A percentile compares a stretch with the other conserved stretches of the same genome.
phyloP scores from a whole-genome alignment of 2,797 vertebrate genomes.

The Channallabes apus region DNA sequence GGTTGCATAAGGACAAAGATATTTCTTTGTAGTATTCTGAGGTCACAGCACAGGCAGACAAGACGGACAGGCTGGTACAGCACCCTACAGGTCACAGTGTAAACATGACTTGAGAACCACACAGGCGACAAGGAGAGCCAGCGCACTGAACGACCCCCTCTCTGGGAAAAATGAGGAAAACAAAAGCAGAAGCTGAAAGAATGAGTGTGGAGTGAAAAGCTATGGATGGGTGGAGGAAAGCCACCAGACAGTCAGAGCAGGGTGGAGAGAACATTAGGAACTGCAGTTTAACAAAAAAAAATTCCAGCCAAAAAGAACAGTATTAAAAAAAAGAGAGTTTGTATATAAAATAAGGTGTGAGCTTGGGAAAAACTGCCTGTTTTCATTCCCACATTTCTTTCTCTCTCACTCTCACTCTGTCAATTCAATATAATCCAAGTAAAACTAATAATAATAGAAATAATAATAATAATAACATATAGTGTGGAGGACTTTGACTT shows the following conservation, averaged over 20 bases:
- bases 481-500: neutral
- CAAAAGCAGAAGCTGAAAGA: constrained; percentile 66
- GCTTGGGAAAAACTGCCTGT: constrained; percentile 65
- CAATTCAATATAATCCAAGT: neutral
- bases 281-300: constrained; percentile 66
- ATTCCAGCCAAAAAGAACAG: constrained; percentile 50
- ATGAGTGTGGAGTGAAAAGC: constrained; percentile 75
- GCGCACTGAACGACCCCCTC: constrained; percentile 61
- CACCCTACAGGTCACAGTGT: constrained; percentile 29
- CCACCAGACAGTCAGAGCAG: constrained; percentile 17
- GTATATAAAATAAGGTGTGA: constrained; percentile 58
- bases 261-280: constrained; percentile 44
- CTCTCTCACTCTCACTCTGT: constrained; percentile 20
- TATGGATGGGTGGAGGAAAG: constrained; percentile 58
- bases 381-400: constrained; percentile 63
- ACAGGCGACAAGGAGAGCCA: constrained; percentile 13
- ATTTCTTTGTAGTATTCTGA: neutral
- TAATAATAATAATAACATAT: neutral
- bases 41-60: neutral
- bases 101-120: constrained; percentile 22
- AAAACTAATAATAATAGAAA: neutral
- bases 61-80: constrained; percentile 12
- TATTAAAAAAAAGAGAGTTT: constrained; percentile 23
- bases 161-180: constrained; percentile 65
- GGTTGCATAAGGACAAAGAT: neutral